Base-by-base conservation (phyloP, 2,888 invertebrate genomes). In the Synergus japonicus region DNA sequence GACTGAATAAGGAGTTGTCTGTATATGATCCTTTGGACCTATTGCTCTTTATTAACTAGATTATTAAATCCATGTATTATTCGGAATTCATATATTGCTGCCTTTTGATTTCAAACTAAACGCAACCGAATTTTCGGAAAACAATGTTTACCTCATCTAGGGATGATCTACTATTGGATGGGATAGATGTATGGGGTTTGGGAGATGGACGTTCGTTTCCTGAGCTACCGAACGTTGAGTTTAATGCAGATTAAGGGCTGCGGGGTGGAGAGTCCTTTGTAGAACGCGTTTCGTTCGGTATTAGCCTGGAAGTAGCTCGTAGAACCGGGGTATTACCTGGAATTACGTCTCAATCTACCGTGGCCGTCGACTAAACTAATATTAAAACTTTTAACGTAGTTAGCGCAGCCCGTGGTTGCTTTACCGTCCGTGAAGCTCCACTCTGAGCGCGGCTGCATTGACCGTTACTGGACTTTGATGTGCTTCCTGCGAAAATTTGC, bases 381-480 rank as follows among this genome's bases (percentile, higher is more conserved):
- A 92, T 92, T 92, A 92, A 92, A 92, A 92, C 89, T 92, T 92
- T 92, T 92, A 92, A 92, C 92, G 90, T 91, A 91, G 92, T 92
- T 92, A 92, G 90, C 89, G 87, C 87, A 88, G 90, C 88, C 89
- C 91, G 90, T 89, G 90, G 91, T 91, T 90, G 90, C 91, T 91
- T 91, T 91, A 90, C 90, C 89, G 89, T 89, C 89, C 90, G 87
- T 89, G 91, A 90, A 90, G 89, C 89, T 88, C 79, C 86, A 84
- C 86, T 87, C 87, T 87, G 84, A 82, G 84, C 84, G 83, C 86
- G 86, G 87, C 87, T 88, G 89, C 90, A 90, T 89, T 91, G 90
- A 91, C 91, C 90, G 89, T 89, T 91, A 89, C 87, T 84, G 87
- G 88, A 91, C 91, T 92, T 91, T 92, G 91, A 91, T 91, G 91